These are phyloP conservation scores for Larimichthys polyactis DNA, from an alignment of 2,113 vertebrate species.

Conservation along the genomic window DNA sequence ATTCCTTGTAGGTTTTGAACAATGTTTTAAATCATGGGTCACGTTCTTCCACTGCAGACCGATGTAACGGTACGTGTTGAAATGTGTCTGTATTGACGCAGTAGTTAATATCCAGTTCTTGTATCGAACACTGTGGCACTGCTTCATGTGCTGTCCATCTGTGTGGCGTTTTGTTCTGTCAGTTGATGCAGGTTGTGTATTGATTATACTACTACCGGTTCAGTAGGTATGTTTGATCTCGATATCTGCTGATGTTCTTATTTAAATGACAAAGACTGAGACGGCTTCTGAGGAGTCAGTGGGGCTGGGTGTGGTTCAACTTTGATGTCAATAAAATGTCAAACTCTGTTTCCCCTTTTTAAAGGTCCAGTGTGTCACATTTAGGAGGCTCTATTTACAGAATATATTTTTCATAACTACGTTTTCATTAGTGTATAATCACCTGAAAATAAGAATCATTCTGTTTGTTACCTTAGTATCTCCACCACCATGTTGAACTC, in stretches of 20 bases:
- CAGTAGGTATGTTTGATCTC: constrained; percentile 1
- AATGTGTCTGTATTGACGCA: not conserved
- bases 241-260: constrained; percentile 5
- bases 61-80: not conserved
- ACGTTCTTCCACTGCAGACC: not conserved
- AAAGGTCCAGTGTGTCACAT: too few relatives aligned
- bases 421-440: too few relatives aligned
- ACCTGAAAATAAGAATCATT: too few relatives aligned
- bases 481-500: too few relatives aligned
- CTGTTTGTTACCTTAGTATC: too few relatives aligned
- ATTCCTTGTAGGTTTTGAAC: constrained; percentile 62
- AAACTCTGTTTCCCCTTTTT: not conserved
- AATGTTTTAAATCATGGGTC: constrained; percentile 27
- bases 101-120: constrained; percentile 26
- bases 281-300: not conserved
- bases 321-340: not conserved
- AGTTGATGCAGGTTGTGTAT: constrained; percentile 10
- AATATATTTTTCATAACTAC: too few relatives aligned
- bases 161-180: constrained; percentile 2
- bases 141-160: constrained; percentile 24
- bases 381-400: too few relatives aligned
- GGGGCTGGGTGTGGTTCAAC: not conserved
- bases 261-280: constrained; percentile 23
- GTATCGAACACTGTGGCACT: constrained; percentile 54
- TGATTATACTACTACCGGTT: constrained; percentile 13